A percentile compares a stretch with the other conserved stretches of the same genome.
These are phyloP conservation scores for Hypomecis atomaria DNA, from an alignment of 2,888 invertebrate species.

Conservation along the genomic window DNA sequence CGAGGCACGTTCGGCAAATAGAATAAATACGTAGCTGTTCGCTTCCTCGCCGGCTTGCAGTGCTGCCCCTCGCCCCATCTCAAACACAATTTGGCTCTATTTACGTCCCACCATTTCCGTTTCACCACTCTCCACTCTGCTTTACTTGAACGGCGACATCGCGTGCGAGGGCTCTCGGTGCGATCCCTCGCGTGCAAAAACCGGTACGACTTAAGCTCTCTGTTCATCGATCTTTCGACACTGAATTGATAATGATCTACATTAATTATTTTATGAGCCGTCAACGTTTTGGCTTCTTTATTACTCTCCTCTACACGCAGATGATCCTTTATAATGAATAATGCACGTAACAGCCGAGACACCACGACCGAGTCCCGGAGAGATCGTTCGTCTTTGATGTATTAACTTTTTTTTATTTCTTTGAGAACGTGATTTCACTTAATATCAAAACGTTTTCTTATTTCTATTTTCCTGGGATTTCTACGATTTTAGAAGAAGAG, in stretches of 20 bases:
- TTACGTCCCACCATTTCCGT: conserved; percentile 60
- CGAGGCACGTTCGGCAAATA: conserved; percentile 81
- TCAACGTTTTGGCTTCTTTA: conserved; percentile 51
- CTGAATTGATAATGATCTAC: conserved; percentile 58
- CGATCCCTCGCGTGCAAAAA: conserved; percentile 56
- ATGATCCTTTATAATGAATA: conserved; percentile 35
- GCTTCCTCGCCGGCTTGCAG: conserved; percentile 56
- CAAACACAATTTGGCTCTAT: conserved; percentile 78
- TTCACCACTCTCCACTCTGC: conserved; percentile 48
- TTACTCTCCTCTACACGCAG: conserved; percentile 39
- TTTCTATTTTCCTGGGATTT: background rate
- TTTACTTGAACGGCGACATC: conserved; percentile 50
- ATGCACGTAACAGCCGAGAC: conserved; percentile 39
- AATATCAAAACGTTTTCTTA: too few relatives aligned
- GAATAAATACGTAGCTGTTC: conserved; percentile 76
- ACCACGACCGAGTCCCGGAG: background rate
- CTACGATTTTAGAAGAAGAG: background rate
- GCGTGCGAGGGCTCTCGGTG: conserved; percentile 47
- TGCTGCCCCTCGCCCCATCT: conserved; percentile 59
- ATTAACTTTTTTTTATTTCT: too few relatives aligned
- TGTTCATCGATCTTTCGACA: conserved; percentile 58
- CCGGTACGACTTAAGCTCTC: conserved; percentile 53
- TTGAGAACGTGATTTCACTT: too few relatives aligned
- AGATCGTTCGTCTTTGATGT: too few relatives aligned
- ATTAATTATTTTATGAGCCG: conserved; percentile 57